A percentile compares a stretch with the other conserved stretches of the same genome.
Evolutionary conservation across 2,797 vertebrate genomes (phyloP).

Genomic region (Lates japonicus): DNA sequence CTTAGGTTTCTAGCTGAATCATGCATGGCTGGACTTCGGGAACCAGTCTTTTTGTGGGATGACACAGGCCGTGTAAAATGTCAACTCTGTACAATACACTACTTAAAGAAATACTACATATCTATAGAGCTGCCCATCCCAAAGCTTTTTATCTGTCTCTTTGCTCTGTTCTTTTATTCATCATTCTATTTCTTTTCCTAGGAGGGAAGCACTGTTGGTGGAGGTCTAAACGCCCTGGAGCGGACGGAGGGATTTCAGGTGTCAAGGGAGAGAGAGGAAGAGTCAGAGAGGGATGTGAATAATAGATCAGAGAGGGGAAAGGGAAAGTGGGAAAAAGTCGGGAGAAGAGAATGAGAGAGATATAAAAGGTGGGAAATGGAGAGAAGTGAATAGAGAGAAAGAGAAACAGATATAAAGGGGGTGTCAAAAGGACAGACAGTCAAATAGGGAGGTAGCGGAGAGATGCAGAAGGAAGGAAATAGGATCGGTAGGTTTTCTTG

Average conservation of each 20-base stretch:
- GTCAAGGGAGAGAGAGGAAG: conserved; percentile 47
- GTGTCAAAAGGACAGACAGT: conserved; percentile 29
- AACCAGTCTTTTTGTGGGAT: conserved; percentile 16
- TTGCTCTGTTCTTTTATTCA: conserved; percentile 76
- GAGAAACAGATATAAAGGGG: conserved; percentile 50
- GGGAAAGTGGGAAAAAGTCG: conserved; percentile 36
- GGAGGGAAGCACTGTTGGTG: conserved; percentile 55
- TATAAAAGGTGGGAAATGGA: conserved; percentile 46
- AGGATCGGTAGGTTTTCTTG: conserved; percentile 20
- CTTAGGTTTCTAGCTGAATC: conserved; percentile 1
- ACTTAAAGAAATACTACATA: conserved; percentile 47
- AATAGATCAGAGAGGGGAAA: conserved; percentile 72
- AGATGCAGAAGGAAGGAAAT: conserved; percentile 14
- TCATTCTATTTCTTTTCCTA: conserved; percentile 65
- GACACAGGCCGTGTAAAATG: conserved; percentile 53
- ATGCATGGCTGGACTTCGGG: neutral
- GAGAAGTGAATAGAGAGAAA: conserved; percentile 27
- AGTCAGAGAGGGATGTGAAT: conserved; percentile 69
- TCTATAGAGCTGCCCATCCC: conserved; percentile 57
- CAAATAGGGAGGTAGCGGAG: conserved; percentile 23
- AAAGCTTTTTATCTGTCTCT: conserved; percentile 69
- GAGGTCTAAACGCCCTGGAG: conserved; percentile 65
- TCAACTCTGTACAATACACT: conserved; percentile 52
- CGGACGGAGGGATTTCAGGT: conserved; percentile 70
- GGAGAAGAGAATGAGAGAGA: conserved; percentile 35